Percentiles rank a stretch among this genome's conserved stretches.
Conservation (phyloP, 2,797 vertebrate genomes). For the Pitangus sulphuratus region DNA sequence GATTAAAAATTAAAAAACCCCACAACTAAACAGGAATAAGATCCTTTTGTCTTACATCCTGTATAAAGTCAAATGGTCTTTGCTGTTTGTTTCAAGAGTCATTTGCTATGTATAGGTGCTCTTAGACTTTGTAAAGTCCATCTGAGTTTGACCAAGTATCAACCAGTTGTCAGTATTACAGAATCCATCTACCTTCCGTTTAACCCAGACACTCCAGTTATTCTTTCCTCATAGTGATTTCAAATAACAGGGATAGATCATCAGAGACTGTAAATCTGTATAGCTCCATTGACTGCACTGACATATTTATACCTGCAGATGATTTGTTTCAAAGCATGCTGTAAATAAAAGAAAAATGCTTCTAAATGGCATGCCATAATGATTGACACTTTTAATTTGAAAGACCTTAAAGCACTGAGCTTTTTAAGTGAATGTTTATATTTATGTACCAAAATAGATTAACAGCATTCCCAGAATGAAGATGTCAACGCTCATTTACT, state of each 20-base stretch:
- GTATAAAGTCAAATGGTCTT: neutral
- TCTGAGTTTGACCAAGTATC: neutral
- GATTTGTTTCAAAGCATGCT: neutral
- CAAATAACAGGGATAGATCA: neutral
- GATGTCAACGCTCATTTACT: neutral
- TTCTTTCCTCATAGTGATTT: neutral
- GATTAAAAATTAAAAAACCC: neutral
- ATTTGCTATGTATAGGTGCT: neutral
- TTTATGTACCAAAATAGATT: neutral
- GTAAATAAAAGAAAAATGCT: conserved; percentile 19
- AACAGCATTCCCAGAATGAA: neutral
- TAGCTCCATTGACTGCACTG: neutral
- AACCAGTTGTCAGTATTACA: neutral
- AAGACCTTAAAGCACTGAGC: neutral
- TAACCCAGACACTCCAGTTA: neutral
- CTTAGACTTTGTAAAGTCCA: neutral
- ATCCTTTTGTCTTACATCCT: neutral
- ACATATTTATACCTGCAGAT: neutral
- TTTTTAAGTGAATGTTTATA: neutral
- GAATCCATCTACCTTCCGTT: neutral
- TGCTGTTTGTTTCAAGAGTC: neutral
- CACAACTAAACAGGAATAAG: neutral
- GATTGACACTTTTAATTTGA: neutral
- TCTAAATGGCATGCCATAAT: neutral
- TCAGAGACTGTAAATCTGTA: neutral